These are phyloP conservation scores for Nothobranchius kuhntae DNA, from an alignment of 2,113 vertebrate genomes.

Conservation along the genomic window DNA sequence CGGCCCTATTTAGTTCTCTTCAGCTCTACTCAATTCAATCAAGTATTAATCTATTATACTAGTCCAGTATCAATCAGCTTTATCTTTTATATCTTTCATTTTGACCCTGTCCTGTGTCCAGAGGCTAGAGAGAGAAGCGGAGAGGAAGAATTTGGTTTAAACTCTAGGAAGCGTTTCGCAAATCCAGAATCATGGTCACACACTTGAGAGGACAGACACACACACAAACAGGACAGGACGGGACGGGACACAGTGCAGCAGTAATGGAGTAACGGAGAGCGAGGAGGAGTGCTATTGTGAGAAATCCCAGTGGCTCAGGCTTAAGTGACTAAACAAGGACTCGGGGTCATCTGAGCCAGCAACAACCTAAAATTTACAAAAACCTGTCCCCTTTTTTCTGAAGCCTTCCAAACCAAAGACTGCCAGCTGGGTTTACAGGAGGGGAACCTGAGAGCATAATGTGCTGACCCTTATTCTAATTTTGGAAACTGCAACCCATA, in stretches of 20 bases:
- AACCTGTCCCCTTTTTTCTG: not conserved
- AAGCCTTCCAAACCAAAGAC: not conserved
- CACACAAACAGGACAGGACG: not conserved
- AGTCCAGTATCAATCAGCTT: too few species aligned
- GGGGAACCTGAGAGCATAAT: conserved; percentile 1
- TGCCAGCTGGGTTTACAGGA: not conserved
- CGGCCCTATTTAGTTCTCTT: too few species aligned
- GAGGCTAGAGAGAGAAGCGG: too few species aligned
- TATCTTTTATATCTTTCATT: too few species aligned
- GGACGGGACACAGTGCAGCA: not conserved
- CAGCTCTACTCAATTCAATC: too few species aligned
- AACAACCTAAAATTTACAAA: not conserved
- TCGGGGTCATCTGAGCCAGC: not conserved
- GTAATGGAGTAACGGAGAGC: not conserved
- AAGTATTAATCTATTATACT: too few species aligned
- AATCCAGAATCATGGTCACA: too few species aligned
- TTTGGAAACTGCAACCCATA: conserved; percentile 3
- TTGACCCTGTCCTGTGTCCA: too few species aligned
- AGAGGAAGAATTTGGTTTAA: too few species aligned
- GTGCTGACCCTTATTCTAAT: conserved; percentile 4
- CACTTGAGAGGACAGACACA: not conserved
- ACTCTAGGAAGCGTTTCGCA: too few species aligned
- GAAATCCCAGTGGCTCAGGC: not conserved
- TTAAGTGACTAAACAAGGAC: too few species aligned
- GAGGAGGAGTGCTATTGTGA: not conserved